Evolutionary conservation across 2,113 vertebrate genomes (phyloP), one percentile per base, ranked within the genome.

Genomic region (Menidia beryllina): DNA sequence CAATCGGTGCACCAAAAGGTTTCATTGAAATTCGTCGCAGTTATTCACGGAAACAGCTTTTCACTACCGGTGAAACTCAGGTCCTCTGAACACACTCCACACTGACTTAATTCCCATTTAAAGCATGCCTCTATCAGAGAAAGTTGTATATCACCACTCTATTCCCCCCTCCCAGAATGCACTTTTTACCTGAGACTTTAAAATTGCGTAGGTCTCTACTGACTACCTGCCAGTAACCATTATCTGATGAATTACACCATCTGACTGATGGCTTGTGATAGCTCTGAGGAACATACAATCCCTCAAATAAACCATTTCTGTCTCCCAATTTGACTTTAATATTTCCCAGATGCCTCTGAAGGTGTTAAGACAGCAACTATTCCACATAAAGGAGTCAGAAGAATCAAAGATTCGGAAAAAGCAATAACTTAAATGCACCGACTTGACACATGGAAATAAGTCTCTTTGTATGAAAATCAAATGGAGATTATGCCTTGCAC

Each of bases 261-360:
- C 69, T 86, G 87, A 90, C 81, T 83, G 89, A 91, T 89, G 81
- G 66, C 58, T 86, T 81, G 75, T 83, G 89, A 91, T 79, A 68
- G 84, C 82, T 85, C 62, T 1, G 69, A 77, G 69, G 85, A 84
- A 79, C 39, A 19, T 54, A 63, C 81, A 84, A 91, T 90, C 76
- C 62, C 71, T 90, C 84, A 86, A 86, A 88, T 77, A 89, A 82
- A 89, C 82, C 77, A 84, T 85, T 92, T 86, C 80, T 76, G 82
- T 83, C 82, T 86, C 66, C 68, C 87, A 79, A 85, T 89, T 88
- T 85, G 77, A 76, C 76, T 82, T 79, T 75, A 88, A 86, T 90
- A 81, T 80, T 70, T 69, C 78, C 82, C 74, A 82, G 82, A 79
- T 65, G 81, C 55, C 62, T 82, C 64, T 3, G 41, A 66, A 77